Evolutionary conservation across 2,113 vertebrate species (phyloP).

Genomic region (Pseudolaguvia tuberculata): DNA sequence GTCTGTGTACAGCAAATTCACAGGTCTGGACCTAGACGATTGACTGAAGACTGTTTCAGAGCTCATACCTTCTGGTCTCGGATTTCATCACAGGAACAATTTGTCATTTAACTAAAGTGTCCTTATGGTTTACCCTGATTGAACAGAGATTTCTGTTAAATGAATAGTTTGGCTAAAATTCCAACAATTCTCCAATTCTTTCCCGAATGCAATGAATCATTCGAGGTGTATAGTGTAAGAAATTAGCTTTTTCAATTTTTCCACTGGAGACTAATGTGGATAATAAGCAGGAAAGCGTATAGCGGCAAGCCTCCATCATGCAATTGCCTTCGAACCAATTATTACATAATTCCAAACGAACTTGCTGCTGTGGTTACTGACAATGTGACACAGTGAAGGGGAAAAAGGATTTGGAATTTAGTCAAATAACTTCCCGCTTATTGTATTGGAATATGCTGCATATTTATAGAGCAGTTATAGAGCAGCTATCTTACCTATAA

Average conservation of each 20-base stretch:
- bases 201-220: constrained; percentile 8
- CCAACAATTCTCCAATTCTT: constrained; percentile 1
- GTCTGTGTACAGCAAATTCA: constrained; percentile 58
- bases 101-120: neutral
- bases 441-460: neutral
- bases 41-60: constrained; percentile 33
- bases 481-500: too few species aligned
- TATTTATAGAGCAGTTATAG: too few species aligned
- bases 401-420: too few species aligned
- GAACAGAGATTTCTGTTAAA: constrained; percentile 4
- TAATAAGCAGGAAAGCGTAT: constrained; percentile 5
- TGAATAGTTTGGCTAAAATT: constrained; percentile 11
- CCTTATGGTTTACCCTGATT: neutral
- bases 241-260: constrained; percentile 16
- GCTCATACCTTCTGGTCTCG: constrained; percentile 2
- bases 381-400: too few species aligned
- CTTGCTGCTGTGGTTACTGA: constrained; percentile 1
- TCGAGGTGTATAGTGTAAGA: constrained; percentile 1
- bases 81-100: neutral
- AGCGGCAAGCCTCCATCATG: constrained; percentile 3
- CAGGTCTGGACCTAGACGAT: constrained; percentile 64
- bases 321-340: neutral
- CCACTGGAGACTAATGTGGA: constrained; percentile 8
- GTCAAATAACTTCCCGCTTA: too few species aligned
- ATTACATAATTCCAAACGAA: neutral